Base-by-base conservation (phyloP, 2,797 vertebrate species). In the Chromobotia macracanthus region DNA sequence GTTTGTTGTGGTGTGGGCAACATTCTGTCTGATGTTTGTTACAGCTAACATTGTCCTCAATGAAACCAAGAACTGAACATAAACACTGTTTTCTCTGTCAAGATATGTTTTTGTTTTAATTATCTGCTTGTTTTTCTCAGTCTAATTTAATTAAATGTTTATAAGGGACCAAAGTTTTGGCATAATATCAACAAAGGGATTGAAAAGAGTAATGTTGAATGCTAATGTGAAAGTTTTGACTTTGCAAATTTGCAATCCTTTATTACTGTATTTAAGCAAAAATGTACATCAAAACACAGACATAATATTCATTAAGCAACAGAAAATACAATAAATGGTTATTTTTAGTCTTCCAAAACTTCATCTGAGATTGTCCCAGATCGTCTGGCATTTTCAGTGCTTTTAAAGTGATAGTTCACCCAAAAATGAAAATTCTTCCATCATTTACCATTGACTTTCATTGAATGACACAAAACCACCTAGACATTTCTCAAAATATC, bases 41-140 rank as follows among this genome's bases (percentile, higher is more conserved):
- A 98, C 97, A 0, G 95, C 96, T 86, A 98, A 99, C 90, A 99
- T 99, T 21, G 91, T 99, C 80, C 93, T 98, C 85, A 95, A 90
- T 28, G 96, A 99, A 84, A 92, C 91, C 7, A 95, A 93, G 84
- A 91, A 92, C 82, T 98, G 90, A 96, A 0, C 12, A n/a, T 15
- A 21, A n/a, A n/a, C 21, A 8, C 11, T 2, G n/a, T n/a, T 75
- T 46, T 31, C 53, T 50, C 41, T 28, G 19, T 65, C 16, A 48
- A 79, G 51, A 1, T 0, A 8, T 53, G 31, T 51, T 60, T 56
- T 55, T 61, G 11, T 44, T 71, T 64, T 8, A 8, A 25, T 50
- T 12, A 38, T 50, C 19, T 64, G 11, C 13, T 61, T 31, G n/a
- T n/a, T 19, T 56, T 44, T 15, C n/a, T n/a, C 38, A 61, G 38